phyloP scores from a whole-genome alignment of 23 tunicate genomes.

The Halocynthia aurantium region DNA sequence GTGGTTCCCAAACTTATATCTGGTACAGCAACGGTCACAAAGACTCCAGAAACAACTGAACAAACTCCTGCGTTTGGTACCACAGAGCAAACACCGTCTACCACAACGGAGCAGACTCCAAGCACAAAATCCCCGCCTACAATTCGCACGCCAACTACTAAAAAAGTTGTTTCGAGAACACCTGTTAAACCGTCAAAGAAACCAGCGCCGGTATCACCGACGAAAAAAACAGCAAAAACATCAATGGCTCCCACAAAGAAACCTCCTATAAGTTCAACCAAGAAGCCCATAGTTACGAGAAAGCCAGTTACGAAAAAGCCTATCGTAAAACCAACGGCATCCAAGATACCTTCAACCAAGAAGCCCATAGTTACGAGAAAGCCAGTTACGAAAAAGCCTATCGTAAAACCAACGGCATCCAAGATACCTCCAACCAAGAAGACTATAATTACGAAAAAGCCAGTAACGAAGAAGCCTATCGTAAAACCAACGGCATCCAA shows the following conservation, averaged over 20 bases:
- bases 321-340: neutral
- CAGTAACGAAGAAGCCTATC: neutral
- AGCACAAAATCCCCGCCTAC: neutral
- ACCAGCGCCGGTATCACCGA: neutral
- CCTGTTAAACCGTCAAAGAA: neutral
- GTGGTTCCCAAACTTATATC: too few species aligned
- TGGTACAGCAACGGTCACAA: neutral
- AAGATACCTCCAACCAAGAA: constrained; percentile 5
- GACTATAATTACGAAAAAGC: neutral
- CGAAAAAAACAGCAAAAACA: neutral
- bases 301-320: neutral
- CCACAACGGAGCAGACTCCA: neutral
- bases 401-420: neutral
- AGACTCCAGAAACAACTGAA: neutral
- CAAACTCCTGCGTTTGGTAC: neutral
- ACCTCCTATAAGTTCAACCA: neutral
- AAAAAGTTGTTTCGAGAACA: neutral
- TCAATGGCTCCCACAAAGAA: neutral
- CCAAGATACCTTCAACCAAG: constrained; percentile 3
- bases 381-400: neutral
- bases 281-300: neutral
- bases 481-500: neutral
- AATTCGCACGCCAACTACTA: neutral
- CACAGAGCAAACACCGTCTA: neutral
- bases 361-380: neutral